Percentiles rank a stretch among this genome's conserved stretches.
Conservation (phyloP, 2,888 invertebrate species). For the Pandemis cinnamomeana region DNA sequence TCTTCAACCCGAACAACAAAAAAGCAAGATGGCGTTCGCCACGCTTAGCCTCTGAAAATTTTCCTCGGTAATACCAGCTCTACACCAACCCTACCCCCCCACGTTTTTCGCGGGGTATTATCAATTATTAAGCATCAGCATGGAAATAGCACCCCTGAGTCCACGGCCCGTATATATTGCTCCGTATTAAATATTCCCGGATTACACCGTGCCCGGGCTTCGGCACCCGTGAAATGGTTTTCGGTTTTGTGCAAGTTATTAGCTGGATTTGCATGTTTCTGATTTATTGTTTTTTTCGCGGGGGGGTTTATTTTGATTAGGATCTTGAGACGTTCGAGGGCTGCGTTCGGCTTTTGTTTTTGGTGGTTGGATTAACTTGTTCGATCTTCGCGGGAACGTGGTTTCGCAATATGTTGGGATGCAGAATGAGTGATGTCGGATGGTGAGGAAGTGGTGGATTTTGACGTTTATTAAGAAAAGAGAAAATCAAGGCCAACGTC, state of each 20-base stretch:
- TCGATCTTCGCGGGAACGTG: background rate
- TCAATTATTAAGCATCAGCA: conserved; percentile 85
- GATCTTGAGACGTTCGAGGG: conserved; percentile 23
- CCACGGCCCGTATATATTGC: conserved; percentile 72
- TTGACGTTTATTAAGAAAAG: no score
- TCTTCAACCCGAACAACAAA: no score
- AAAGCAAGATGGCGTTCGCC: background rate
- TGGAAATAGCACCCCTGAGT: conserved; percentile 83
- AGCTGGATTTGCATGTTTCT: conserved; percentile 83
- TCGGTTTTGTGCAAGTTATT: conserved; percentile 84
- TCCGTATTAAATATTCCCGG: conserved; percentile 82
- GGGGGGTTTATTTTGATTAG: conserved; percentile 28
- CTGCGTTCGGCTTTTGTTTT: conserved; percentile 19
- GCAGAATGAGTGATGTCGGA: background rate
- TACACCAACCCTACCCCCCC: conserved; percentile 49
- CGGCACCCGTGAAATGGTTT: conserved; percentile 81
- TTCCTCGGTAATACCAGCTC: conserved; percentile 61
- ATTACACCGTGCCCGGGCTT: conserved; percentile 63
- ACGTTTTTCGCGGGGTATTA: conserved; percentile 84
- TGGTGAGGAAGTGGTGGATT: no score
- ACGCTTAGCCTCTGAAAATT: conserved; percentile 5
- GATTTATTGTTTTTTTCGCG: conserved; percentile 78
- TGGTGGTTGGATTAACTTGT: background rate
- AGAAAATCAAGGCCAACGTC: no score
- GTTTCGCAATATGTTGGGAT: background rate